Conservation (phyloP, 1,140 invertebrate genomes). For the Trichonephila clavipes region DNA sequence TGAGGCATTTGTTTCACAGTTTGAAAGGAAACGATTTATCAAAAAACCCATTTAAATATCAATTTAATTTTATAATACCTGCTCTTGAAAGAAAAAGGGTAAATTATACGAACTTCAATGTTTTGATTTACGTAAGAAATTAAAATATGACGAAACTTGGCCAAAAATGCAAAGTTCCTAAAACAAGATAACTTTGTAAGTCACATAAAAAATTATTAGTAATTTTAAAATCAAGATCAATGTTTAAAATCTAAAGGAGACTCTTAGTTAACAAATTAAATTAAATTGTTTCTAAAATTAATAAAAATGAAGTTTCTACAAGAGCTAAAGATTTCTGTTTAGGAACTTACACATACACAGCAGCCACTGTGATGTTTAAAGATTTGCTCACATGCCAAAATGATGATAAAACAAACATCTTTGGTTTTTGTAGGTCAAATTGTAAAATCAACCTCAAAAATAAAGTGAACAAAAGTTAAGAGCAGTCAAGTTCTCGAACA, state of each 20-base stretch:
- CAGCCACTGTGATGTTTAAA: constrained; percentile 45
- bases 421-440: constrained; percentile 63
- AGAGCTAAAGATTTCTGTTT: constrained; percentile 46
- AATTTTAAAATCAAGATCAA: not conserved
- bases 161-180: too few species aligned
- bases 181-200: not conserved
- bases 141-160: too few species aligned
- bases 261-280: not conserved
- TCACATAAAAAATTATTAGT: not conserved
- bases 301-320: constrained; percentile 32
- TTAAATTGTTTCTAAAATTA: not conserved
- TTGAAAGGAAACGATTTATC: too few species aligned
- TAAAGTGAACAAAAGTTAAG: constrained; percentile 50
- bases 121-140: too few species aligned
- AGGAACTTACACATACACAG: constrained; percentile 71
- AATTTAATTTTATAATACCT: too few species aligned
- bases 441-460: constrained; percentile 31
- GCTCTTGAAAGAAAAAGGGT: too few species aligned
- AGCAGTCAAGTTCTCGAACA: constrained; percentile 41
- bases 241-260: constrained; percentile 6
- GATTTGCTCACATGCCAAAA: constrained; percentile 59
- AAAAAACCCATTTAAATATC: too few species aligned
- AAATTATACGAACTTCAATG: too few species aligned
- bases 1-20: too few species aligned
- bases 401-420: constrained; percentile 65